These are phyloP conservation scores for Stichodactyla helianthus DNA, from an alignment of 64 coral and sea anemone species.

Conservation along the genomic window DNA sequence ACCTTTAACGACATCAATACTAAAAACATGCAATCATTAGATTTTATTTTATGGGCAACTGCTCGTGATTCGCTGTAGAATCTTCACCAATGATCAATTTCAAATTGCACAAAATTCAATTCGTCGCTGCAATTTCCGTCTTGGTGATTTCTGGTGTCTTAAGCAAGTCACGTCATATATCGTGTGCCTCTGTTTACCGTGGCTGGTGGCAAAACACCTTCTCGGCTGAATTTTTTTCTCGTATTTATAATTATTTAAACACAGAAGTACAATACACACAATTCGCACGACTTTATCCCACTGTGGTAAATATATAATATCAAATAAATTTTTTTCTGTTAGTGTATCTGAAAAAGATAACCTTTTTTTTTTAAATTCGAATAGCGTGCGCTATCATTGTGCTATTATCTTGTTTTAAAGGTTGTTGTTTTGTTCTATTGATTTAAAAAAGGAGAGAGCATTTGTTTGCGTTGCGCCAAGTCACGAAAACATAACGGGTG, in stretches of 20 bases:
- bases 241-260: background rate
- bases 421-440: background rate
- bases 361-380: background rate
- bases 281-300: background rate
- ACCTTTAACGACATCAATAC: background rate
- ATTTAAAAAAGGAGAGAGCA: background rate
- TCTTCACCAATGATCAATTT: background rate
- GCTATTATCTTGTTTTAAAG: background rate
- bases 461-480: background rate
- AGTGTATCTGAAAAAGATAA: background rate
- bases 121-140: background rate
- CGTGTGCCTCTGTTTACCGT: background rate
- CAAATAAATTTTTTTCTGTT: background rate
- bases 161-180: slow-evolving; percentile 2
- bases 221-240: background rate
- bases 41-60: background rate
- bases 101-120: background rate
- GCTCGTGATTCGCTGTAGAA: background rate
- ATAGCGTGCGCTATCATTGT: background rate
- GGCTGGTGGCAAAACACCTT: background rate
- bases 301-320: background rate
- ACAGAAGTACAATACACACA: background rate
- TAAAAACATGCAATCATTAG: background rate
- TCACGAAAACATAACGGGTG: slow-evolving; percentile 1
- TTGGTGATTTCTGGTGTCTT: background rate